Conservation (phyloP, 2,888 invertebrate genomes). For the Syrista parreyssii region DNA sequence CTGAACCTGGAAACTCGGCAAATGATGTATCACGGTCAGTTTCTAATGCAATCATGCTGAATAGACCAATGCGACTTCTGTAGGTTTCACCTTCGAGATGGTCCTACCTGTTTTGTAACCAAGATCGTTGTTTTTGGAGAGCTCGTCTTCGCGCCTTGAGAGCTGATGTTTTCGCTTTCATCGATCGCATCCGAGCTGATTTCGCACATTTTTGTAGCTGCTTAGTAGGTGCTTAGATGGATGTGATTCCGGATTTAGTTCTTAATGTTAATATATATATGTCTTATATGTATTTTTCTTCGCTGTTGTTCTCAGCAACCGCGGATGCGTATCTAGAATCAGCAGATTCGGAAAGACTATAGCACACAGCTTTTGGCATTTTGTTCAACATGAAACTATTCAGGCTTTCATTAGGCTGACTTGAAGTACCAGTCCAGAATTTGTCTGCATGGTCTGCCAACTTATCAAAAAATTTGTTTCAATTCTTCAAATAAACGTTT, state of each 20-base stretch:
- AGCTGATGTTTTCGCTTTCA: no score
- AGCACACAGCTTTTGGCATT: slow-evolving; percentile 19
- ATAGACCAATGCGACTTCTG: slow-evolving; percentile 14
- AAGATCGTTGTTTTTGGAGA: no score
- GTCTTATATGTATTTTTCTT: slow-evolving; percentile 11
- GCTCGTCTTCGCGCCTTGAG: no score
- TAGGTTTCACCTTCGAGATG: slow-evolving; percentile 11
- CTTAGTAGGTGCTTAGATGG: no score
- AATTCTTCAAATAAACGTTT: slow-evolving; percentile 6
- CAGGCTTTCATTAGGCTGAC: slow-evolving; percentile 26
- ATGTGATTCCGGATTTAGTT: no score
- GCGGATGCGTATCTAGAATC: slow-evolving; percentile 22
- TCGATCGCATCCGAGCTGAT: slow-evolving; percentile 10
- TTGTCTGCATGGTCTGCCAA: slow-evolving; percentile 17
- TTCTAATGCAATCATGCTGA: background rate
- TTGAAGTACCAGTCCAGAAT: slow-evolving; percentile 24
- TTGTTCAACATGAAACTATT: slow-evolving; percentile 24
- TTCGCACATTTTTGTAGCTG: slow-evolving; percentile 10
- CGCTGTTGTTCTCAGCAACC: slow-evolving; percentile 19
- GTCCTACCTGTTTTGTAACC: slow-evolving; percentile 9
- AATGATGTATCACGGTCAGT: no score
- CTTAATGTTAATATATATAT: no score
- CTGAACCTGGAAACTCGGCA: no score
- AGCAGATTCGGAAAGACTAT: slow-evolving; percentile 22
- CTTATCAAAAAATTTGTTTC: slow-evolving; percentile 13